phyloP scores from a whole-genome alignment of 2,888 invertebrate genomes.

The Megastigmus dorsalis region DNA sequence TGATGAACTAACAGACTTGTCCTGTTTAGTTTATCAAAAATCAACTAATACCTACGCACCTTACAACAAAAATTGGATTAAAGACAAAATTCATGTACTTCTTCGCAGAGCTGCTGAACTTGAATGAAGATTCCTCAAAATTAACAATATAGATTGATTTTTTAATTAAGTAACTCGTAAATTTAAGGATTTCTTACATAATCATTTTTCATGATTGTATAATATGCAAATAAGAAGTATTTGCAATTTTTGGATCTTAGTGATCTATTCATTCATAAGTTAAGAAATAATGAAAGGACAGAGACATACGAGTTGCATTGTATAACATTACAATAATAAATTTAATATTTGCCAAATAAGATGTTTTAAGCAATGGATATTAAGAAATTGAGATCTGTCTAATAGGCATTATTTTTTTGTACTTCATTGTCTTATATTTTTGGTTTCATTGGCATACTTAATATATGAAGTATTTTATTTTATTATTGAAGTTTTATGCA shows the following conservation, averaged over 20 bases:
- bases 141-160: slow-evolving; percentile 30
- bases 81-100: slow-evolving; percentile 97
- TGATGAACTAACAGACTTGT: slow-evolving; percentile 94
- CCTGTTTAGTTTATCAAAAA: slow-evolving; percentile 97
- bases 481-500: neutral
- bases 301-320: neutral
- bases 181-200: slow-evolving; percentile 33
- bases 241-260: slow-evolving; percentile 26
- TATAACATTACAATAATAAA: slow-evolving; percentile 23
- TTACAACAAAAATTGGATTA: slow-evolving; percentile 99
- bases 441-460: neutral
- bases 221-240: slow-evolving; percentile 25
- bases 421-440: neutral
- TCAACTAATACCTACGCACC: slow-evolving; percentile 97
- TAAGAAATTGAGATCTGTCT: neutral
- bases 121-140: slow-evolving; percentile 61
- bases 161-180: slow-evolving; percentile 30
- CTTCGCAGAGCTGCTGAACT: slow-evolving; percentile 91
- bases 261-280: neutral
- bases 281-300: slow-evolving; percentile 14
- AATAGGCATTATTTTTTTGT: too few relatives aligned
- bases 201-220: slow-evolving; percentile 11
- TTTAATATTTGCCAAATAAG: slow-evolving; percentile 4
- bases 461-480: neutral
- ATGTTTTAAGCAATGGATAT: neutral